Conservation (phyloP, 2,888 invertebrate species). For the Yponomeuta evonymella region DNA sequence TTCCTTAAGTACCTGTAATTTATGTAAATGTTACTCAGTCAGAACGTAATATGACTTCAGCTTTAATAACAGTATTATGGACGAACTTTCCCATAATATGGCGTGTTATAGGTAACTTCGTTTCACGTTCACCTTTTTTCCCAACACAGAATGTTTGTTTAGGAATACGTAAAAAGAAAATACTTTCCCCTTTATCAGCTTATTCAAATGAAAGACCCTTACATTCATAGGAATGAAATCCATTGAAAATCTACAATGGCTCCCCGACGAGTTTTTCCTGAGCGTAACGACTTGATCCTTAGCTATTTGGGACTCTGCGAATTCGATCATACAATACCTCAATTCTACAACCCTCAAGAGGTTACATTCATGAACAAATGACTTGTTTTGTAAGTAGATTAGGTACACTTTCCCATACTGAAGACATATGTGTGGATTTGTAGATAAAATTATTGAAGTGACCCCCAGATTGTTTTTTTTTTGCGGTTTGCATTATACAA, state of each 20-base stretch:
- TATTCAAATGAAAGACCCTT: constrained; percentile 10
- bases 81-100: not conserved
- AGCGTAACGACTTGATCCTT: constrained; percentile 6
- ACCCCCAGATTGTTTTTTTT: no score
- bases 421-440: not conserved
- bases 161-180: constrained; percentile 5
- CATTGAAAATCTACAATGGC: constrained; percentile 9
- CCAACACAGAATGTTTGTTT: not conserved
- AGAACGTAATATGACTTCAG: not conserved
- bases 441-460: not conserved
- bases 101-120: not conserved
- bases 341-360: constrained; percentile 18
- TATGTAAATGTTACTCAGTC: not conserved
- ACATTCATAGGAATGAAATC: constrained; percentile 7
- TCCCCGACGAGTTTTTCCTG: not conserved
- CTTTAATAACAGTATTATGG: not conserved
- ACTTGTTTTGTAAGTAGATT: constrained; percentile 7
- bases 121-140: not conserved
- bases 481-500: no score
- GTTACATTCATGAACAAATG: not conserved
- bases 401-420: not conserved
- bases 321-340: constrained; percentile 20
- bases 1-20: not conserved
- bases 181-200: constrained; percentile 11
- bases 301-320: constrained; percentile 13